Base-by-base conservation (phyloP, 2,888 invertebrate species). In the Timandra comae region DNA sequence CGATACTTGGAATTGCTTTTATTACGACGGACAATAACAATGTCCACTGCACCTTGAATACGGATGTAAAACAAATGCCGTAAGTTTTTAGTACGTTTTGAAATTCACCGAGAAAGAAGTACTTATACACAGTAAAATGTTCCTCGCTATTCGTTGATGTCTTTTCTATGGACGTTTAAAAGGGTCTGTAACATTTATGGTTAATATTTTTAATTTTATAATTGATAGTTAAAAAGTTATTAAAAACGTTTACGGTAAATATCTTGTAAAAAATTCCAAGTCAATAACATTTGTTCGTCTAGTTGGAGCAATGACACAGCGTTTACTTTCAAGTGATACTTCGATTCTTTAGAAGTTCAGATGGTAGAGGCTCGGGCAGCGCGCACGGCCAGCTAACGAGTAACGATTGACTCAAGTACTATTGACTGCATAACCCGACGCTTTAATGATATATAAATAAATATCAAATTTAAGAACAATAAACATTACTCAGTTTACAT, bases 241-340 rank as follows among this genome's bases (percentile, higher is more conserved):
- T 22, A 22, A 22, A 20, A 20, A 7, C 6, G n/a, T 20, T 3
- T 24, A 24, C 11, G 11, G 24, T 10, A 24, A 24, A 24, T 10
- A 27, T 29, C 27, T 29, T 40, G 21, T 32, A 37, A 39, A 32
- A 26, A 35, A 34, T 28, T 29, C 11, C 27, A 12, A 24, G 32
- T 39, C 57, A 42, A 55, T 52, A 60, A 52, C 8, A 46, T 47
- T 36, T 45, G 52, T 53, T 64, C 70, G 45, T 53, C 59, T 54
- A 54, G 57, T 43, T 52, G 57, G 63, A 66, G 69, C 73, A 75
- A 78, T 84, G 84, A 84, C 82, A 74, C 75, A 78, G 82, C 84
- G 66, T 60, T 75, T 68, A 74, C 65, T 72, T 57, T 76, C 61
- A 70, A 81, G 78, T 75, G 80, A 79, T 81, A 76, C 81, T 82